Evolutionary conservation across 1,140 invertebrate species (phyloP).

Genomic region (Harlomillsia oculata): DNA sequence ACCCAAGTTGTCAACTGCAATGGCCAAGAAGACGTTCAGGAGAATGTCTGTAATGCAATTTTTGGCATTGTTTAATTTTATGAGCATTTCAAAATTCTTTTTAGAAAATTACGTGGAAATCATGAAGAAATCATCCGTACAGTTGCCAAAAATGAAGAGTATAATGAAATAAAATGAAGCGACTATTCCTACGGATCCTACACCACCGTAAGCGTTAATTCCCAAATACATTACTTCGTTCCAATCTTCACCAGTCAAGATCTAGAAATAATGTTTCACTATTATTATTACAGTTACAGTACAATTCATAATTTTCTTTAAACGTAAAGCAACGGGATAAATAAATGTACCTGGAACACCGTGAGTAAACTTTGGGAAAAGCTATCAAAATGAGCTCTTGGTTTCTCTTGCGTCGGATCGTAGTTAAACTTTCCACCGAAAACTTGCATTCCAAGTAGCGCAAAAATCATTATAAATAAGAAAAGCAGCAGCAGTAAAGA

Average conservation of each 20-base stretch:
- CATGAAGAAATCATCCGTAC: conserved; percentile 50
- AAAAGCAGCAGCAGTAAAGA: conserved; percentile 93
- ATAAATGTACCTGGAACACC: conserved; percentile 77
- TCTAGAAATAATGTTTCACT: conserved; percentile 51
- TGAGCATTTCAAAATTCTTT: background rate
- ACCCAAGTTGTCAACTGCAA: conserved; percentile 31
- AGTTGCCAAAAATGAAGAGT: conserved; percentile 98
- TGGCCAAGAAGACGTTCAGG: conserved; percentile 99
- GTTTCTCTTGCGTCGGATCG: conserved; percentile 65
- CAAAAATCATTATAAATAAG: conserved; percentile 99
- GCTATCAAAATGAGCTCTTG: conserved; percentile 92
- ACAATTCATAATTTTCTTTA: background rate
- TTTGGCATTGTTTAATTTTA: background rate
- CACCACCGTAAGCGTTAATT: conserved; percentile 92
- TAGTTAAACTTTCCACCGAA: conserved; percentile 93
- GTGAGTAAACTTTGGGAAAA: conserved; percentile 96
- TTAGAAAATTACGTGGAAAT: background rate
- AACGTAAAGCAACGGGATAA: background rate
- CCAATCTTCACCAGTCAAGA: conserved; percentile 99
- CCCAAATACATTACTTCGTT: conserved; percentile 98
- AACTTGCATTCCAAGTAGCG: conserved; percentile 95
- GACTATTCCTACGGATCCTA: conserved; percentile 70
- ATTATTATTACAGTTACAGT: background rate
- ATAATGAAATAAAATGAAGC: conserved; percentile 97
- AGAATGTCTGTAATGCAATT: conserved; percentile 61